A percentile compares a stretch with the other conserved stretches of the same genome.
These are phyloP conservation scores for Saccostrea echinata DNA, from an alignment of 1,140 invertebrate species.

Conservation along the genomic window DNA sequence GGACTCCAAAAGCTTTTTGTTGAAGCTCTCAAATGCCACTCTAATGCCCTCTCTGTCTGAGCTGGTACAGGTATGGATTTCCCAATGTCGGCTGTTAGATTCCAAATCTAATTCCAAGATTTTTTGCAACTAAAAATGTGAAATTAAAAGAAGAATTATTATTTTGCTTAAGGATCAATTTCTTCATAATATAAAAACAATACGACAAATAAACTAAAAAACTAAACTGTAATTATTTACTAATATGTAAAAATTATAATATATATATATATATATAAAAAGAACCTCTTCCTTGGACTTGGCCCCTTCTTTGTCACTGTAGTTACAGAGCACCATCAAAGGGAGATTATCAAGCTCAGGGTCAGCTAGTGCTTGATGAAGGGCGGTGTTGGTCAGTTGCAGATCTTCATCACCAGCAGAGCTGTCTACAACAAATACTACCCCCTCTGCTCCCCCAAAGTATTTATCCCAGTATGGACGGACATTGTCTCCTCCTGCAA, in stretches of 20 bases:
- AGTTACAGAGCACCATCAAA: slow-evolving; percentile 70
- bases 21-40: slow-evolving; percentile 66
- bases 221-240: too few species aligned
- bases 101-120: slow-evolving; percentile 66
- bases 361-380: slow-evolving; percentile 70
- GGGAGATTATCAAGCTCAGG: slow-evolving; percentile 71
- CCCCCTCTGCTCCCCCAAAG: slow-evolving; percentile 70
- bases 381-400: slow-evolving; percentile 64
- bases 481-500: slow-evolving; percentile 74
- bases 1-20: slow-evolving; percentile 63
- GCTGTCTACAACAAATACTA: slow-evolving; percentile 76
- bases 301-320: slow-evolving; percentile 68
- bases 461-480: slow-evolving; percentile 76
- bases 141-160: not conserved
- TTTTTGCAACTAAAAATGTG: slow-evolving; percentile 60
- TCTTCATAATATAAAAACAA: too few species aligned
- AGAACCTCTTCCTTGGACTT: slow-evolving; percentile 66
- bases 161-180: not conserved
- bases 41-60: slow-evolving; percentile 63
- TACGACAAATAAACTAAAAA: too few species aligned
- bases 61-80: slow-evolving; percentile 64
- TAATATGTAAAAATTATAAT: not conserved
- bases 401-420: slow-evolving; percentile 64
- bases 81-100: slow-evolving; percentile 60
- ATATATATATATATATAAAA: not conserved